A percentile compares a stretch with the other conserved stretches of the same genome.
Conservation (phyloP, 35 echinoderm and acorn worm genomes). For the Ophioderma brevispina region DNA sequence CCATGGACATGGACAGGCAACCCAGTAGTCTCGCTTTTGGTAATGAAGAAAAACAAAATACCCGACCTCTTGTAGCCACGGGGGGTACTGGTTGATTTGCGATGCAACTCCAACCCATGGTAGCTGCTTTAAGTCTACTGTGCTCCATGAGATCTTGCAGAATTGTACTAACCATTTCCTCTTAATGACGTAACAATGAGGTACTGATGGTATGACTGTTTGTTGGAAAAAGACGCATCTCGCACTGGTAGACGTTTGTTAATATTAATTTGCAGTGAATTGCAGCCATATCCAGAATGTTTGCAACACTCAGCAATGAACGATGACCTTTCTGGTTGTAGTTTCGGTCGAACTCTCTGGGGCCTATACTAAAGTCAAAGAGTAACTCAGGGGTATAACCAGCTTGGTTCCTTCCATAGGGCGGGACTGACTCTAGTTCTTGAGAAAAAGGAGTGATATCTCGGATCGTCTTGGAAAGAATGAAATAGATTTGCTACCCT, state of each 20-base stretch:
- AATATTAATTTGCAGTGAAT: neutral
- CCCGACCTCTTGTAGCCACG: slow-evolving; percentile 25
- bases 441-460: slow-evolving; percentile 30
- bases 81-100: too few species aligned
- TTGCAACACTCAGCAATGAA: neutral
- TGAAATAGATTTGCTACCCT: neutral
- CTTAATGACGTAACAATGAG: too few species aligned
- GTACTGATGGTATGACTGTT: too few species aligned
- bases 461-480: slow-evolving; percentile 26
- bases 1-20: slow-evolving; percentile 93
- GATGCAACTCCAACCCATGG: too few species aligned
- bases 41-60: slow-evolving; percentile 88
- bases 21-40: slow-evolving; percentile 69
- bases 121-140: too few species aligned
- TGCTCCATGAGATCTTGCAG: too few species aligned
- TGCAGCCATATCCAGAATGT: slow-evolving; percentile 5
- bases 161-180: too few species aligned
- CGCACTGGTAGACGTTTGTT: too few species aligned
- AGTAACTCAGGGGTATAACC: neutral
- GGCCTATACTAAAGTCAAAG: slow-evolving; percentile 4
- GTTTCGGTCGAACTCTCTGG: neutral
- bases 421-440: slow-evolving; percentile 2
- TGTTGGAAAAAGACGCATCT: too few species aligned
- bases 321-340: neutral
- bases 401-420: neutral